Percentiles rank a stretch among this genome's conserved stretches.
Conservation (phyloP, 2,797 vertebrate genomes). For the Echeneis naucrates region DNA sequence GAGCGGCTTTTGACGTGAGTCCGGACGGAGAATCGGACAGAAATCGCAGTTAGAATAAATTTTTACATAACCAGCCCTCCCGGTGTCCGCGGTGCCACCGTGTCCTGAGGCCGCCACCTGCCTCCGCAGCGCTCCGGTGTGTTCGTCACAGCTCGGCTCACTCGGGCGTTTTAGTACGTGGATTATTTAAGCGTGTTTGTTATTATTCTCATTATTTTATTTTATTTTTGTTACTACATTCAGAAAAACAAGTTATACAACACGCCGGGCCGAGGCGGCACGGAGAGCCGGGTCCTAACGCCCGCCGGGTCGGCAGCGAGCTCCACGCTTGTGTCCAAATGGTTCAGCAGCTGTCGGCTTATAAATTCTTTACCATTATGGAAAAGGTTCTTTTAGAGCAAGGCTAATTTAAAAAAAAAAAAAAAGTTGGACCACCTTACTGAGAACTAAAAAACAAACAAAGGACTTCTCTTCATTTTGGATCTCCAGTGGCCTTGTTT, state of each 20-base stretch:
- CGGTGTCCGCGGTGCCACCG: slow-evolving; percentile 30
- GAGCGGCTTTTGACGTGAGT: accelerated
- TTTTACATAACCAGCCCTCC: slow-evolving; percentile 78
- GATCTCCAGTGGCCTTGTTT: slow-evolving; percentile 20
- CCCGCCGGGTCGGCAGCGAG: slow-evolving; percentile 45
- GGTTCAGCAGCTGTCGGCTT: slow-evolving; percentile 64
- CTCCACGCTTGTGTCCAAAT: slow-evolving; percentile 70
- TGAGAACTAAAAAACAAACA: no score
- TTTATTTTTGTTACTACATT: slow-evolving; percentile 37
- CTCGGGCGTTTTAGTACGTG: neutral
- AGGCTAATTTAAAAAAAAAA: slow-evolving; percentile 82
- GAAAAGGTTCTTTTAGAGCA: slow-evolving; percentile 84
- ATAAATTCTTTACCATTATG: slow-evolving; percentile 76
- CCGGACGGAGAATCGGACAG: neutral
- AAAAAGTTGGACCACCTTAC: neutral
- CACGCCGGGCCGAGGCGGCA: slow-evolving; percentile 38
- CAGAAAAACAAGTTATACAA: slow-evolving; percentile 88
- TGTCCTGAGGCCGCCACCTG: slow-evolving; percentile 4
- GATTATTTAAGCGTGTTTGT: slow-evolving; percentile 23
- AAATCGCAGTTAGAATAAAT: neutral
- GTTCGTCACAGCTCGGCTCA: neutral
- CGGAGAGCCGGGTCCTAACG: slow-evolving; percentile 75
- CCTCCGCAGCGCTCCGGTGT: neutral
- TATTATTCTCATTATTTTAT: slow-evolving; percentile 1
- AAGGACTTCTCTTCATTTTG: neutral